Evolutionary conservation across 1,140 invertebrate genomes (phyloP), one percentile per base, ranked within the genome.

Genomic region (Chlorops oryzae): DNA sequence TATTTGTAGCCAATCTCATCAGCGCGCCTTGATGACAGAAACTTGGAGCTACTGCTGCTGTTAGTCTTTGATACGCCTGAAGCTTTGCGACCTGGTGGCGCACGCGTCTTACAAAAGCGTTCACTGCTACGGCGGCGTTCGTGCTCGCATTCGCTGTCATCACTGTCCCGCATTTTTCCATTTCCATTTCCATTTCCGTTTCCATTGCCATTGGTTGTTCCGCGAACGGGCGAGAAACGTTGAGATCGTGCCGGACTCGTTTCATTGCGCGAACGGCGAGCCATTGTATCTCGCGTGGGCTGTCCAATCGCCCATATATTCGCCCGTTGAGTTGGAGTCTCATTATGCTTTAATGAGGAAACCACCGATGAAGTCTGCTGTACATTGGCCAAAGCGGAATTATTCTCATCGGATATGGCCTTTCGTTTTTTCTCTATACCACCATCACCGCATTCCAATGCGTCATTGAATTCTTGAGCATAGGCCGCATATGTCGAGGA

Each of bases 121-220:
- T 72, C 68, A 32, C 68, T 66, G 52, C 65, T 70, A 37, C 67
- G 61, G 0, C 67, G 59, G 5, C 65, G 43, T 48, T 69, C 69
- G 43, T 72, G 59, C 42, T 53, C 83, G 60, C 63, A 84, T 76
- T 66, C 78, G 51, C 56, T 72, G 63, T 62, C 75, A 52, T 61
- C 74, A 59, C 62, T 69, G 56, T 62, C 73, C 55, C 58, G 73
- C 55, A 48, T 45, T 41, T 22, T 50, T 49, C 6, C 45, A 40
- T 35, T 59, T 54, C 43, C 69, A 62, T 40, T 70, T 62, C 55
- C 74, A 59, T 32, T 61, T 63, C 40, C 68, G 52, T 39, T 62
- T 54, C 55, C 57, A 65, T 54, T 70, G 60, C 43, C 66, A 59
- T 55, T 38, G 21, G 47, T 49, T 23, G 49, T 49, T 27, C 55